Evolutionary conservation across 1,140 invertebrate species (phyloP), one percentile per base, ranked within the genome.

Genomic region (Temnothorax longispinosus): DNA sequence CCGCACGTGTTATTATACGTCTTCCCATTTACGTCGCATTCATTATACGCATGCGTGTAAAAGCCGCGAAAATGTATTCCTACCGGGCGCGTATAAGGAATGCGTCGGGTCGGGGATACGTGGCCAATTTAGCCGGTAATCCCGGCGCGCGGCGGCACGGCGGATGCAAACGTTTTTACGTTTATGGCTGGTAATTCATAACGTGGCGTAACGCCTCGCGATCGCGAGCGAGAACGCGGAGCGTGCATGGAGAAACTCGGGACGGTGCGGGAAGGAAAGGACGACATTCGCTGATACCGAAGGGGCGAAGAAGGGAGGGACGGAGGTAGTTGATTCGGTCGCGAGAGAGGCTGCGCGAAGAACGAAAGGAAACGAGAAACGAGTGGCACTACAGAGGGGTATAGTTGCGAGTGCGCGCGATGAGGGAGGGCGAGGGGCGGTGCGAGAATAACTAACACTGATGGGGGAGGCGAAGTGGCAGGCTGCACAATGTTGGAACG

Each of bases 371-470:
- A 58, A 52, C 13, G 86, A 27, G 27, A 72, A 85, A 88, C 86
- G 50, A 77, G 44, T 38, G 35, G 76, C 15, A 60, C 74, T n/a
- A 69, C 72, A 74, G 60, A 27, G n/a, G 54, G 6, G 54, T 32
- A 32, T 44, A 38, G 64, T n/a, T 56, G 60, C 21, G 50, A 67
- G 27, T 38, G 21, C 41, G 21, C 41, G 44, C 52, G n/a, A 38
- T 10, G n/a, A 6, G 41, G 35, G 8, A 47, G 74, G 11, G 52
- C 18, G 65, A 7, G 65, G 50, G 21, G 27, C 21, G 65, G 65
- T 60, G 56, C 84, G 87, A 84, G 90, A 91, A 90, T 91, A 90
- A 91, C 90, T 87, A 85, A 91, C 77, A 77, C 64, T 62, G 89
- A 88, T 78, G 84, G 74, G 8, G 72, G 41, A 71, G 60, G 60